phyloP scores from a whole-genome alignment of 2,888 invertebrate genomes.

The Napeogenes sylphis region DNA sequence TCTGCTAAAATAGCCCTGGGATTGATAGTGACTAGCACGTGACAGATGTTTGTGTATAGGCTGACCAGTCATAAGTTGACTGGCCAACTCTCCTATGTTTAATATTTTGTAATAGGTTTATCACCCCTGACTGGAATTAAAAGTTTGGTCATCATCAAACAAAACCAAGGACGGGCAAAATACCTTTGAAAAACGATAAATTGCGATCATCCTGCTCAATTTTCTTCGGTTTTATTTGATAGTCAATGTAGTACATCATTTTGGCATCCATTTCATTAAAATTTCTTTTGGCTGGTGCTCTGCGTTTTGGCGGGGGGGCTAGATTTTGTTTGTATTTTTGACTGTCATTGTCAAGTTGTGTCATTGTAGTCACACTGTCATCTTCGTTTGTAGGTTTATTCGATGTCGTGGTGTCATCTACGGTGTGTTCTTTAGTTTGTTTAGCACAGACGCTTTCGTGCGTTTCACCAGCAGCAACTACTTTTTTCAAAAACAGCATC shows the following conservation, averaged over 20 bases:
- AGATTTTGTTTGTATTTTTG: slow-evolving; percentile 32
- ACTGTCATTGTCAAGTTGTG: slow-evolving; percentile 30
- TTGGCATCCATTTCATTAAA: slow-evolving; percentile 31
- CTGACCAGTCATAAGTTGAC: too few relatives aligned
- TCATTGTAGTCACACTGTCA: slow-evolving; percentile 14
- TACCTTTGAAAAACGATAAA: too few relatives aligned
- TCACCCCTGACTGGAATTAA: too few relatives aligned
- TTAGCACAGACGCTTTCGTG: slow-evolving; percentile 30
- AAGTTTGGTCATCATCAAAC: too few relatives aligned
- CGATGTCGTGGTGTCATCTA: slow-evolving; percentile 17
- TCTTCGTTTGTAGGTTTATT: slow-evolving; percentile 24
- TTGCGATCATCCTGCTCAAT: too few relatives aligned
- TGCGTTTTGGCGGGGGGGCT: slow-evolving; percentile 28
- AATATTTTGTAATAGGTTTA: too few relatives aligned
- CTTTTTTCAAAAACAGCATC: slow-evolving; percentile 36
- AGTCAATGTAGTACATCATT: slow-evolving; percentile 8
- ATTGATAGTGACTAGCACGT: too few relatives aligned
- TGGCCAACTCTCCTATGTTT: too few relatives aligned
- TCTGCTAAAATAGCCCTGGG: too few relatives aligned
- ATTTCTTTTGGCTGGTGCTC: slow-evolving; percentile 28
- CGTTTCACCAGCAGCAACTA: slow-evolving; percentile 30
- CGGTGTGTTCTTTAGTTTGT: slow-evolving; percentile 13
- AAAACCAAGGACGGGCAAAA: too few relatives aligned
- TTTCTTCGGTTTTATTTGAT: too few relatives aligned
- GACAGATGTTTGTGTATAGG: too few relatives aligned